Conservation (phyloP, 2,797 vertebrate species). For the Neostethus bicornis region DNA sequence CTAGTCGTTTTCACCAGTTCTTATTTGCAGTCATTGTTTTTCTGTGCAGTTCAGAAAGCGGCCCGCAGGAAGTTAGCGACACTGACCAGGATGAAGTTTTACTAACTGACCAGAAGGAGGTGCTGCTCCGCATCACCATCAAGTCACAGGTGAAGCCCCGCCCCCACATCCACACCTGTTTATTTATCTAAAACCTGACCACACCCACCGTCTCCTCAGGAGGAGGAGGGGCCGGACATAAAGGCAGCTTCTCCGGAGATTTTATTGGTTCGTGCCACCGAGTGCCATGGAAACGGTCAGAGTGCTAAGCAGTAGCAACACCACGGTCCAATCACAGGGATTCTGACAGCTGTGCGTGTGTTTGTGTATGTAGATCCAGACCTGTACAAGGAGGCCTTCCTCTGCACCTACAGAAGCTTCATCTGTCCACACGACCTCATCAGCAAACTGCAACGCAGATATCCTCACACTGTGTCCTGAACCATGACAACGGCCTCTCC, state of each 20-base stretch:
- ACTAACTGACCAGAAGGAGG: constrained; percentile 84
- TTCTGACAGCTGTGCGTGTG: neutral
- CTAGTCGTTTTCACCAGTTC: no score
- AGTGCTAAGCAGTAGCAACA: neutral
- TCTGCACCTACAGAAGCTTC: constrained; percentile 92
- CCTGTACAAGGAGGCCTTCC: constrained; percentile 91
- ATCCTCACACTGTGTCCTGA: constrained; percentile 87
- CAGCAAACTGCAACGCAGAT: constrained; percentile 91
- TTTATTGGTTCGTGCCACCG: constrained; percentile 85
- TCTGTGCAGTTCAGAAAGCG: constrained; percentile 22
- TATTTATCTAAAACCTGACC: no score
- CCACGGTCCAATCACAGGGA: neutral
- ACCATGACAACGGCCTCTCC: no score
- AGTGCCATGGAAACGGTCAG: constrained; percentile 80
- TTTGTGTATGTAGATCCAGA: constrained; percentile 80
- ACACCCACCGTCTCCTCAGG: constrained; percentile 38
- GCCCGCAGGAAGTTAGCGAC: constrained; percentile 22
- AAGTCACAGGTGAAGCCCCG: constrained; percentile 85
- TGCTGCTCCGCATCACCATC: constrained; percentile 85
- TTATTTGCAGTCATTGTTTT: no score
- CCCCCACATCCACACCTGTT: neutral
- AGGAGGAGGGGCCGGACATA: constrained; percentile 61
- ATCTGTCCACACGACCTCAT: constrained; percentile 88
- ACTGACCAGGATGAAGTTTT: constrained; percentile 80
- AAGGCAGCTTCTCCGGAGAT: constrained; percentile 86